phyloP scores from a whole-genome alignment of 2,797 vertebrate genomes.

The Eremophila alpestris region DNA sequence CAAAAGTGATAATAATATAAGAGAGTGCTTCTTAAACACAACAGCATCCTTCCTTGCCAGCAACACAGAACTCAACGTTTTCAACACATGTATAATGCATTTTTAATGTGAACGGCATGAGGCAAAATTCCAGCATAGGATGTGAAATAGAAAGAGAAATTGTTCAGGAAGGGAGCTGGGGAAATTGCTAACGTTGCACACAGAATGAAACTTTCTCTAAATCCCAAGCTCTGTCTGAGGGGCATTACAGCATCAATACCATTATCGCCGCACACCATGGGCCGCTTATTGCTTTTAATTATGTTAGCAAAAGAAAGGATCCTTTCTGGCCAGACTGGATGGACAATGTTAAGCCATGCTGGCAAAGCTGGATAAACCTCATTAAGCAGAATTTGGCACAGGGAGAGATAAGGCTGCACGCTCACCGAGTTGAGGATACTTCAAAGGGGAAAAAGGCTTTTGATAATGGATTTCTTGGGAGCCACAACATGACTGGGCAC shows the following conservation, averaged over 20 bases:
- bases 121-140: slow-evolving; percentile 61
- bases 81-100: slow-evolving; percentile 64
- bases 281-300: slow-evolving; percentile 67
- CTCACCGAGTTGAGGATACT: background rate
- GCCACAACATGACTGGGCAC: background rate
- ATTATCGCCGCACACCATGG: slow-evolving; percentile 41
- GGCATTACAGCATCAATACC: slow-evolving; percentile 33
- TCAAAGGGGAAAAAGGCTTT: background rate
- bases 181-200: slow-evolving; percentile 41
- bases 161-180: slow-evolving; percentile 39
- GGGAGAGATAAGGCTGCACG: background rate
- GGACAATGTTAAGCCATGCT: slow-evolving; percentile 59
- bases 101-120: slow-evolving; percentile 63
- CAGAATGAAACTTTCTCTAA: slow-evolving; percentile 48
- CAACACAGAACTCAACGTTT: slow-evolving; percentile 50
- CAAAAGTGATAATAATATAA: slow-evolving; percentile 61
- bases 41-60: slow-evolving; percentile 55
- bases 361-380: slow-evolving; percentile 67
- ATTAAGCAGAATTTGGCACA: slow-evolving; percentile 59
- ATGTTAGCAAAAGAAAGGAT: slow-evolving; percentile 62
- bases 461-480: slow-evolving; percentile 22
- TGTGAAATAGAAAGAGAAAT: slow-evolving; percentile 55
- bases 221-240: background rate
- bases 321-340: slow-evolving; percentile 20
- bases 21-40: slow-evolving; percentile 33